Percentiles rank a stretch among this genome's conserved stretches.
phyloP scores from a whole-genome alignment of 2,797 vertebrate genomes.

The Rallus crepitans region DNA sequence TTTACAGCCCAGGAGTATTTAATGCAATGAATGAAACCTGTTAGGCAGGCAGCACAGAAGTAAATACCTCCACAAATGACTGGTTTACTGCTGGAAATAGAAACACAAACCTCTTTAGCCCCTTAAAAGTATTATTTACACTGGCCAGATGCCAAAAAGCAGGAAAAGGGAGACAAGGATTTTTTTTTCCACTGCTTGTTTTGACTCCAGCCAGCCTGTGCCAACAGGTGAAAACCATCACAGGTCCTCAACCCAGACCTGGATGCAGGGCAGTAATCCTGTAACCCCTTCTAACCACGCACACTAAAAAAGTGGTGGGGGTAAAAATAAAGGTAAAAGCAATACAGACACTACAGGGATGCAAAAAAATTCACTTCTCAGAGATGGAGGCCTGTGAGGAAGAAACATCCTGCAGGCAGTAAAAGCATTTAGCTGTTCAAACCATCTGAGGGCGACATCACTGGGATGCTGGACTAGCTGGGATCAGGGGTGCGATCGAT shows the following conservation, averaged over 20 bases:
- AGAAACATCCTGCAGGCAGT: not conserved
- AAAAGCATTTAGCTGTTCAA: not conserved
- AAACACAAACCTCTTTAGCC: slow-evolving; percentile 28
- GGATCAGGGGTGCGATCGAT: not conserved
- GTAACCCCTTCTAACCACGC: not conserved
- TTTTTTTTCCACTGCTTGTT: not conserved
- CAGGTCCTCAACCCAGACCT: not conserved
- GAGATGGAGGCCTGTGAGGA: not conserved
- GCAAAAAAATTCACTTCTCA: not conserved
- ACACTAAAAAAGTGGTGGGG: not conserved
- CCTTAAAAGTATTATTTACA: slow-evolving; percentile 26
- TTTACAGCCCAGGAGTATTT: not conserved
- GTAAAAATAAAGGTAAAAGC: not conserved
- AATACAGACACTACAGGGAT: not conserved
- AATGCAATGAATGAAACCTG: not conserved
- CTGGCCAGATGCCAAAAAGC: not conserved
- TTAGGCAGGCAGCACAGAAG: not conserved
- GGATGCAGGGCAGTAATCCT: not conserved
- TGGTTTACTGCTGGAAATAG: slow-evolving; percentile 15
- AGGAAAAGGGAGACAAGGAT: not conserved
- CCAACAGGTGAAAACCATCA: not conserved
- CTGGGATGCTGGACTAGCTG: not conserved
- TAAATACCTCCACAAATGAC: not conserved
- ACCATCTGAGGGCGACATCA: not conserved
- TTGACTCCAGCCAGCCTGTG: not conserved